Percentiles rank a stretch among this genome's conserved stretches.
These are phyloP conservation scores for Sisyra terminalis DNA, from an alignment of 2,888 invertebrate species.

Conservation along the genomic window DNA sequence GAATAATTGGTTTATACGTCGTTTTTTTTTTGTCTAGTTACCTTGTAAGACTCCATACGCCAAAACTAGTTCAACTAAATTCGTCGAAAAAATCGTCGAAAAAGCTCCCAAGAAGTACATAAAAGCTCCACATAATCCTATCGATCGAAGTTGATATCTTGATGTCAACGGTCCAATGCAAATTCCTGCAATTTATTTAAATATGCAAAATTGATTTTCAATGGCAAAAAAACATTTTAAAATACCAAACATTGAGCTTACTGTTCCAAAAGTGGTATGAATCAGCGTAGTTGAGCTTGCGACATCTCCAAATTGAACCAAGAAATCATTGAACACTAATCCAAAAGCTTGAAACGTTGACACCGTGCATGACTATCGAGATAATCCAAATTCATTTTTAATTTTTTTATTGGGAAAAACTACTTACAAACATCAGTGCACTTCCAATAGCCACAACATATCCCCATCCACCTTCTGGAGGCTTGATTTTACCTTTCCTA, in stretches of 20 bases:
- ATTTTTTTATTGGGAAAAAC: slow-evolving; percentile 1
- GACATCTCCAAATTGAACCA: slow-evolving; percentile 43
- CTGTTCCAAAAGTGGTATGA: slow-evolving; percentile 50
- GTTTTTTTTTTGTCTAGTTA: slow-evolving; percentile 17
- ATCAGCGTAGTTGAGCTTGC: slow-evolving; percentile 53
- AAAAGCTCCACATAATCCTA: slow-evolving; percentile 46
- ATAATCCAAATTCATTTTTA: too few relatives aligned
- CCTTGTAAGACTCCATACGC: slow-evolving; percentile 48
- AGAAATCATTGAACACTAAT: slow-evolving; percentile 51
- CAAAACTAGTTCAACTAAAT: slow-evolving; percentile 41
- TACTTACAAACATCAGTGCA: slow-evolving; percentile 57
- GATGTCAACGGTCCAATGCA: slow-evolving; percentile 48
- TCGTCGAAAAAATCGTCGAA: slow-evolving; percentile 42
- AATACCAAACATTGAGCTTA: slow-evolving; percentile 42
- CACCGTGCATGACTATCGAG: slow-evolving; percentile 16
- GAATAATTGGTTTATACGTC: too few relatives aligned
- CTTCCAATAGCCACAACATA: slow-evolving; percentile 58
- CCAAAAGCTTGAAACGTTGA: slow-evolving; percentile 54
- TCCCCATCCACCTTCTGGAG: slow-evolving; percentile 72
- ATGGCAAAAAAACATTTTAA: slow-evolving; percentile 1
- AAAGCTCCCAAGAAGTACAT: slow-evolving; percentile 45
- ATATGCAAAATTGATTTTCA: too few relatives aligned
- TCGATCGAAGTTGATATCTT: slow-evolving; percentile 44
- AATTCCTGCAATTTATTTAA: slow-evolving; percentile 34
- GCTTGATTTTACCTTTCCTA: background rate